Conservation (phyloP, 2,113 vertebrate genomes). For the Saccopteryx leptura region DNA sequence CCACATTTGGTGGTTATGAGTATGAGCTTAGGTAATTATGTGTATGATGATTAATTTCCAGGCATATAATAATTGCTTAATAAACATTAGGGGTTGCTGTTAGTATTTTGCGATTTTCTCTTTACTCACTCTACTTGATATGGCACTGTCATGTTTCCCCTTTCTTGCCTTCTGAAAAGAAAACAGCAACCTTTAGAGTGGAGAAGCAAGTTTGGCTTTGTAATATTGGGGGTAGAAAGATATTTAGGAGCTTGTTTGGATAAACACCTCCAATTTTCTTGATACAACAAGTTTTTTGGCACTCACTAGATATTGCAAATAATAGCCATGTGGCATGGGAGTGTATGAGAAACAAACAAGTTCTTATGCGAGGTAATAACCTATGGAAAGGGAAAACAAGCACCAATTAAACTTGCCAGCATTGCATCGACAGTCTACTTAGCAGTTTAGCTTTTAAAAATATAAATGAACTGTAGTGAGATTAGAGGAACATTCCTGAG, state of each 20-base stretch:
- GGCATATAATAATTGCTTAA: not conserved
- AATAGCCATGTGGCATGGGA: conserved; percentile 6
- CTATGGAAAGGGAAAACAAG: conserved; percentile 43
- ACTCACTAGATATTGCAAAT: not conserved
- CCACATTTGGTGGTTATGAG: not conserved
- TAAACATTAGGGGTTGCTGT: not conserved
- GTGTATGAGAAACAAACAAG: conserved; percentile 20
- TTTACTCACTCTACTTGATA: not conserved
- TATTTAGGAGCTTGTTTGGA: not conserved
- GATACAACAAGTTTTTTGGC: conserved; percentile 62
- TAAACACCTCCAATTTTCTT: conserved; percentile 70
- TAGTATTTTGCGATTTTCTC: not conserved
- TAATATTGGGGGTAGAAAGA: not conserved
- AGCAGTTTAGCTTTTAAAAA: conserved; percentile 24
- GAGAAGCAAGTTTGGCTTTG: conserved; percentile 67
- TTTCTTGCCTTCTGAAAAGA: conserved; percentile 18
- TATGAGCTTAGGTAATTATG: not conserved
- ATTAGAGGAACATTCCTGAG: not conserved
- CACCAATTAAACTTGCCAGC: conserved; percentile 19
- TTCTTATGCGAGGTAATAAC: conserved; percentile 4
- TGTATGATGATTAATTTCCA: conserved; percentile 39
- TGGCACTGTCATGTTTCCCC: not conserved
- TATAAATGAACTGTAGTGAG: not conserved
- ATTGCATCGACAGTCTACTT: not conserved
- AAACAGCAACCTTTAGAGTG: not conserved